These are phyloP conservation scores for Psammodynastes pulverulentus DNA, from an alignment of 2,113 vertebrate species.

Conservation along the genomic window DNA sequence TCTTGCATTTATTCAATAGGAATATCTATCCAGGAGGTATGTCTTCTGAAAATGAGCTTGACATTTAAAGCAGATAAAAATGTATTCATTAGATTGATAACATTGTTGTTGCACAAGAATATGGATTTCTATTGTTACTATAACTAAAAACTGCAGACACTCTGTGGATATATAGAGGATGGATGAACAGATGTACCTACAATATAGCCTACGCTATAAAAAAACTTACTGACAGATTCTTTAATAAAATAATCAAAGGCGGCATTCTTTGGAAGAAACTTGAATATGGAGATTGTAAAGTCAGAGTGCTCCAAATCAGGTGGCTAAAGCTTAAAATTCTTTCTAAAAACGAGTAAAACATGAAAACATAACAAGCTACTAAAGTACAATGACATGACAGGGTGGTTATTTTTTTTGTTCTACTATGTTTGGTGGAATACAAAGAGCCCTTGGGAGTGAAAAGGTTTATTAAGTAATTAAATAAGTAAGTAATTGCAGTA, in stretches of 20 bases:
- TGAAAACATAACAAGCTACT: neutral
- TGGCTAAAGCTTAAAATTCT: neutral
- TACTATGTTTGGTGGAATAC: neutral
- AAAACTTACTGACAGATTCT: neutral
- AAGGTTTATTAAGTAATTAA: neutral
- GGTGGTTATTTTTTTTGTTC: neutral
- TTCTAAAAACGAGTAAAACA: neutral
- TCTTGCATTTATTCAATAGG: conserved; percentile 70
- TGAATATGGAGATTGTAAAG: neutral
- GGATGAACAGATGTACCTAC: neutral
- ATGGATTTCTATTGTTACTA: neutral
- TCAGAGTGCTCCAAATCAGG: neutral
- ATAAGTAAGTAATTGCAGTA: neutral
- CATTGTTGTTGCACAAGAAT: conserved; percentile 4
- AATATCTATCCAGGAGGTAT: conserved; percentile 50
- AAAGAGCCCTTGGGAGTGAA: neutral
- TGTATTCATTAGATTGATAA: conserved; percentile 45
- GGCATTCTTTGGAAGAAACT: neutral
- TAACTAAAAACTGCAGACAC: neutral
- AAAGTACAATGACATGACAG: neutral
- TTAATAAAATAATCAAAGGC: neutral
- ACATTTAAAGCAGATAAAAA: conserved; percentile 54
- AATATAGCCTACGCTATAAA: neutral
- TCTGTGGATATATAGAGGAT: neutral
- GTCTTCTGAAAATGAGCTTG: conserved; percentile 59